A percentile compares a stretch with the other conserved stretches of the same genome.
Evolutionary conservation across 1,140 invertebrate species (phyloP).

Genomic region (Nasonia giraulti): DNA sequence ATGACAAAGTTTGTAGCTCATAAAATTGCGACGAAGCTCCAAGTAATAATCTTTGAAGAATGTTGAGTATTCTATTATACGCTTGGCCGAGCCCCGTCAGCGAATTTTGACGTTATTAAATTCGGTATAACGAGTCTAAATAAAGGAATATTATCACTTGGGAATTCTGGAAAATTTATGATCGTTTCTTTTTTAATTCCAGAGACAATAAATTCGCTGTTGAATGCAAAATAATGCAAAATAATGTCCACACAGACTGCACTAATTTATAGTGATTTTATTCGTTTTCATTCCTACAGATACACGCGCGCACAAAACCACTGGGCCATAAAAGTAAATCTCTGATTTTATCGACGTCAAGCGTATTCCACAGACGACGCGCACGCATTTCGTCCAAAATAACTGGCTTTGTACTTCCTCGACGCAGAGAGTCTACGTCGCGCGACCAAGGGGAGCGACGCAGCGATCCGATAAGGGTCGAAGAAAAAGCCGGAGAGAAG

Average conservation of each 20-base stretch:
- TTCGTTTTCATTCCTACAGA: background rate
- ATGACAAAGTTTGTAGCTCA: too few relatives aligned
- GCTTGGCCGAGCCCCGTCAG: too few relatives aligned
- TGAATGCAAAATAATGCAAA: background rate
- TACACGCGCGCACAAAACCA: background rate
- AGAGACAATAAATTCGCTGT: background rate
- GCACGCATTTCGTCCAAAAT: constrained; percentile 5
- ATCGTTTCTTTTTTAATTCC: too few relatives aligned
- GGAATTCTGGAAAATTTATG: too few relatives aligned
- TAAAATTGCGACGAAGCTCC: too few relatives aligned
- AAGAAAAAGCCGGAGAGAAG: background rate
- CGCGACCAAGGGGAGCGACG: too few relatives aligned
- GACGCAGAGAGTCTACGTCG: too few relatives aligned
- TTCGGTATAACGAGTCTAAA: too few relatives aligned
- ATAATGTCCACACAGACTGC: background rate
- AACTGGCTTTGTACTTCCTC: constrained; percentile 1
- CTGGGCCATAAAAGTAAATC: background rate
- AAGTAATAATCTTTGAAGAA: too few relatives aligned
- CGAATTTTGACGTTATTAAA: too few relatives aligned
- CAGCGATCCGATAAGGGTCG: background rate
- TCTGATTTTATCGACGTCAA: constrained; percentile 11
- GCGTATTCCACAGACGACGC: background rate
- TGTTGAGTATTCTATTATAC: too few relatives aligned
- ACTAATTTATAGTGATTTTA: constrained; percentile 5
- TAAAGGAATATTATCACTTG: too few relatives aligned